Evolutionary conservation across 2,113 vertebrate species (phyloP).

Genomic region (Leuciscus idus): DNA sequence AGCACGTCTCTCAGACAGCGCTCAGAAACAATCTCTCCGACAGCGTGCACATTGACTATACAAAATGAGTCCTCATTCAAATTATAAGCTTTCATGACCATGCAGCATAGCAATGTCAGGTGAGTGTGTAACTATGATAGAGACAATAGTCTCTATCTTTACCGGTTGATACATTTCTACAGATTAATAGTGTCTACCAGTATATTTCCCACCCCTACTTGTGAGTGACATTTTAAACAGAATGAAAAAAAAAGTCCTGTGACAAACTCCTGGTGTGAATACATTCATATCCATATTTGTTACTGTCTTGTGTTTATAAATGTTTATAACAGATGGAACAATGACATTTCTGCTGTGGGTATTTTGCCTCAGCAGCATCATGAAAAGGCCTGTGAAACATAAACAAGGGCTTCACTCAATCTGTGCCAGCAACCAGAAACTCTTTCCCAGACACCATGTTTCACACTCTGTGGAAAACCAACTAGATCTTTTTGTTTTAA

Average conservation of each 20-base stretch:
- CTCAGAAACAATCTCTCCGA: too few species aligned
- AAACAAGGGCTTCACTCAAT: conserved; percentile 60
- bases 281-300: conserved; percentile 33
- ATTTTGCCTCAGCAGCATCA: conserved; percentile 36
- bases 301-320: conserved; percentile 37
- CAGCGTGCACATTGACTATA: too few species aligned
- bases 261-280: neutral
- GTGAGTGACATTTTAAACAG: conserved; percentile 12
- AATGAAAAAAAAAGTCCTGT: neutral
- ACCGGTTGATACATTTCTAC: too few species aligned
- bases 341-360: conserved; percentile 48
- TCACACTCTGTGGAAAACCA: conserved; percentile 67
- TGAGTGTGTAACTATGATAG: too few species aligned
- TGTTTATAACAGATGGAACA: conserved; percentile 47
- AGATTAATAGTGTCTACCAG: too few species aligned
- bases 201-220: neutral
- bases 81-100: too few species aligned
- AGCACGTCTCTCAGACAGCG: too few species aligned
- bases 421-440: conserved; percentile 63
- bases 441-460: conserved; percentile 72
- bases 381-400: conserved; percentile 51
- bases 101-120: too few species aligned
- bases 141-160: neutral
- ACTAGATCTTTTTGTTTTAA: conserved; percentile 64
- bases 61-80: too few species aligned